Evolutionary conservation across 2,113 vertebrate genomes (phyloP), one percentile per base, ranked within the genome.

Genomic region (Cichladusa arquata): DNA sequence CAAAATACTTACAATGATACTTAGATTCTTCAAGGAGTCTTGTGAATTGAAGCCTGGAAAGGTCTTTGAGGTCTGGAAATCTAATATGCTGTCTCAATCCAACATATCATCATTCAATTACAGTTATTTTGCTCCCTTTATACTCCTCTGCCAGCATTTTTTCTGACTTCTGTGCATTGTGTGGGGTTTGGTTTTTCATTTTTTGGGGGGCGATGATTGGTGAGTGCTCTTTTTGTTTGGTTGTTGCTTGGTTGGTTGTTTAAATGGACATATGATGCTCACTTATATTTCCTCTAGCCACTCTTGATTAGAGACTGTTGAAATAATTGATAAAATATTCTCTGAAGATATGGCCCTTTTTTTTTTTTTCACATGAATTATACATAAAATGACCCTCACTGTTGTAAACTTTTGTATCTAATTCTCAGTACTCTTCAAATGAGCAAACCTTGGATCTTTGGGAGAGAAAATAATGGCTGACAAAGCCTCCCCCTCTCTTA

Each of bases 171-270:
- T 60, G 4, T 31, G 4, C 0, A 0, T 3, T 11, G 7, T 31
- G n/a, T 48, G 12, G 12, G 11, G 4, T 14, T 40, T 38, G 7
- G 9, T 19, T 40, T 53, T 31, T 42, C 33, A 13, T 13, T 31
- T 38, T 38, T 31, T 2, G 1, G 8, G 2, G 12, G 3, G 3
- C 1, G 2, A 34, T 5, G 5, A 19, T n/a, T 47, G 5, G 3
- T 71, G 6, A 8, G 4, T 5, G 14, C 13, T 31, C 26, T 31
- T 38, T 11, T 33, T 70, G 5, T 22, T 65, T 38, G 19, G 9
- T 58, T 78, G 4, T 58, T 78, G 5, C 12, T 26, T 58, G 8
- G 3, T 31, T 42, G 5, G 12, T 80, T 56, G 14, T 36, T 72
- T 81, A 56, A 60, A 44, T 38, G 4, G 34, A 66, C 6, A 12